Percentiles rank a stretch among this genome's conserved stretches.
These are phyloP conservation scores for Xestobium rufovillosum DNA, from an alignment of 2,888 invertebrate genomes.

Conservation along the genomic window DNA sequence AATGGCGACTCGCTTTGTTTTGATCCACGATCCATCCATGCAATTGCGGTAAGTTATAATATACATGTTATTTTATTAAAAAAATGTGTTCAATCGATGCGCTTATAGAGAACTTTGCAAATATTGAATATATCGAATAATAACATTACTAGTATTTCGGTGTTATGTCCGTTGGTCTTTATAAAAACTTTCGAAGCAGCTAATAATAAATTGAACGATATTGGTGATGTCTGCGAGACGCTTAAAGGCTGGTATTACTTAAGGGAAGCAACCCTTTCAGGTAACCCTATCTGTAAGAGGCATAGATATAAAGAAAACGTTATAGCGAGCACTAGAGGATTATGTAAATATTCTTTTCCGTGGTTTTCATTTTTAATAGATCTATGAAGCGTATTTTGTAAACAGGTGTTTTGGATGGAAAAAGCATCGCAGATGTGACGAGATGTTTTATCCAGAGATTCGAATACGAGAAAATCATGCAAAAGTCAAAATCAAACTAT, in stretches of 20 bases:
- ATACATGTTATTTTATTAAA: slow-evolving; percentile 5
- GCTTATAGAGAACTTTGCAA: slow-evolving; percentile 49
- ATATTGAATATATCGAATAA: slow-evolving; percentile 58
- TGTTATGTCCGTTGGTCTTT: slow-evolving; percentile 47
- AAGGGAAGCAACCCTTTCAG: slow-evolving; percentile 50
- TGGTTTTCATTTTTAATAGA: slow-evolving; percentile 9
- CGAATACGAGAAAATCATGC: slow-evolving; percentile 45
- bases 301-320: slow-evolving; percentile 61
- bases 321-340: slow-evolving; percentile 52
- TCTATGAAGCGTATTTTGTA: slow-evolving; percentile 2
- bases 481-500: slow-evolving; percentile 24
- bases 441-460: slow-evolving; percentile 57
- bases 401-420: slow-evolving; percentile 56
- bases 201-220: slow-evolving; percentile 51
- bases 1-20: slow-evolving; percentile 55
- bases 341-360: slow-evolving; percentile 52
- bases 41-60: slow-evolving; percentile 51
- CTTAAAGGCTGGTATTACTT: slow-evolving; percentile 51
- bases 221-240: slow-evolving; percentile 48
- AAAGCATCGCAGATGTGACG: slow-evolving; percentile 51
- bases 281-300: slow-evolving; percentile 57
- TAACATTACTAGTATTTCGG: slow-evolving; percentile 49
- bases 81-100: background rate
- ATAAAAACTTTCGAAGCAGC: slow-evolving; percentile 51
- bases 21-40: slow-evolving; percentile 54